Conservation (phyloP, 2,797 vertebrate genomes). For the Centropyge bicolor region DNA sequence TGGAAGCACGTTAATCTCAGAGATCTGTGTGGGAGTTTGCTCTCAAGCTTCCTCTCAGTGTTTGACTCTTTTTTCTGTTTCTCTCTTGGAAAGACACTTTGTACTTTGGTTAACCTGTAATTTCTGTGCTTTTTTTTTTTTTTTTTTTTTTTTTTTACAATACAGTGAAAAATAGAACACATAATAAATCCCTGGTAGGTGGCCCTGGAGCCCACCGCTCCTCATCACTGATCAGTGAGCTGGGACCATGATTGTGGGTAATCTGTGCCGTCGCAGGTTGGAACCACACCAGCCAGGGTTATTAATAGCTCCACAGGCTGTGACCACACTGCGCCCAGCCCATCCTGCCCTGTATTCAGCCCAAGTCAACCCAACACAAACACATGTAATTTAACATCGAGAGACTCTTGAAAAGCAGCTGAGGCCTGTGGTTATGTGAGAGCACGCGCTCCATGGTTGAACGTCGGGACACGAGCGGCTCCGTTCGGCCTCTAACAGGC, state of each 20-base stretch:
- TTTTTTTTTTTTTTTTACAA: not conserved
- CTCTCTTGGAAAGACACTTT: not conserved
- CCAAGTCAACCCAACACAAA: conserved; percentile 27
- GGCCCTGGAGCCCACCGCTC: not conserved
- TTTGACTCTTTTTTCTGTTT: not conserved
- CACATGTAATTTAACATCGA: conserved; percentile 59
- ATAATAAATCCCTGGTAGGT: not conserved
- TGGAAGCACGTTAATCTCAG: too few relatives aligned
- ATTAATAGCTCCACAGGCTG: conserved; percentile 67
- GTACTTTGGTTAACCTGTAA: not conserved
- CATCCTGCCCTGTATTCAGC: conserved; percentile 42
- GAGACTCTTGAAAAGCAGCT: conserved; percentile 26
- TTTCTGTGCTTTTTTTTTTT: not conserved
- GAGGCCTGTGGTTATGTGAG: not conserved
- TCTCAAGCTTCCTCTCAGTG: not conserved
- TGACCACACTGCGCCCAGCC: conserved; percentile 52
- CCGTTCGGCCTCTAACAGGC: not conserved
- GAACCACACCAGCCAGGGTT: conserved; percentile 41
- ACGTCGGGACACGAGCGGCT: not conserved
- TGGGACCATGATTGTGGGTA: not conserved
- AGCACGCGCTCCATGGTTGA: not conserved
- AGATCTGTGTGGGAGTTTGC: too few relatives aligned
- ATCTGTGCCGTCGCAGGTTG: not conserved
- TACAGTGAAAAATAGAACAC: not conserved
- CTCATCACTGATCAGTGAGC: conserved; percentile 3